Conservation (phyloP, 2,113 vertebrate genomes). For the Xenotilapia longispinis region DNA sequence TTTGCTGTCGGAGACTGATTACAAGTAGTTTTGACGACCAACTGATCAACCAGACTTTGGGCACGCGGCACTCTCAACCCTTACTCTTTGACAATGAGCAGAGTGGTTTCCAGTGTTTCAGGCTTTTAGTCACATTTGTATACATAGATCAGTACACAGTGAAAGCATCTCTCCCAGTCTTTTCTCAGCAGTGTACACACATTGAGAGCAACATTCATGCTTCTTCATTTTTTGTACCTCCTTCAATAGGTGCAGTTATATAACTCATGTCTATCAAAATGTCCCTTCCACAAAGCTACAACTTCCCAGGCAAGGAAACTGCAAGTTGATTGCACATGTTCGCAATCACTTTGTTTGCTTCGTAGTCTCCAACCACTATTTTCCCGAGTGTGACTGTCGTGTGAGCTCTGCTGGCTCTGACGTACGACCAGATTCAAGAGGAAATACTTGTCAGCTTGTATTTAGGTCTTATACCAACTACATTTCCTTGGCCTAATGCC, state of each 20-base stretch:
- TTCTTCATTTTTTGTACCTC: neutral
- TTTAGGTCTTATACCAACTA: neutral
- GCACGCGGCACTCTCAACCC: fast-evolving
- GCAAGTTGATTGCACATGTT: neutral
- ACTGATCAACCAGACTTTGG: neutral
- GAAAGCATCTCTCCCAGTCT: neutral
- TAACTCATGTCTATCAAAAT: neutral
- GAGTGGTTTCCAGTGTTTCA: neutral
- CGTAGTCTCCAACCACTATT: neutral
- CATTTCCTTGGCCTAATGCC: neutral
- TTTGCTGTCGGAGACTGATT: neutral
- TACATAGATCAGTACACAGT: neutral
- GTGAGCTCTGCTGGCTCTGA: neutral
- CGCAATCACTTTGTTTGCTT: neutral
- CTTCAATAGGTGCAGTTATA: neutral
- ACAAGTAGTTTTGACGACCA: neutral
- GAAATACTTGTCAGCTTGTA: neutral
- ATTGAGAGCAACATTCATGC: neutral
- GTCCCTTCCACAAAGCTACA: neutral
- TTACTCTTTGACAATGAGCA: neutral
- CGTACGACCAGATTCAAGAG: neutral
- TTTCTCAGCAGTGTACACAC: neutral
- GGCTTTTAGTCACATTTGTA: neutral
- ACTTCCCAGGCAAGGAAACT: neutral
- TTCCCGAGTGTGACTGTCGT: neutral